phyloP scores from a whole-genome alignment of 2,113 vertebrate species.

The Bungarus multicinctus region DNA sequence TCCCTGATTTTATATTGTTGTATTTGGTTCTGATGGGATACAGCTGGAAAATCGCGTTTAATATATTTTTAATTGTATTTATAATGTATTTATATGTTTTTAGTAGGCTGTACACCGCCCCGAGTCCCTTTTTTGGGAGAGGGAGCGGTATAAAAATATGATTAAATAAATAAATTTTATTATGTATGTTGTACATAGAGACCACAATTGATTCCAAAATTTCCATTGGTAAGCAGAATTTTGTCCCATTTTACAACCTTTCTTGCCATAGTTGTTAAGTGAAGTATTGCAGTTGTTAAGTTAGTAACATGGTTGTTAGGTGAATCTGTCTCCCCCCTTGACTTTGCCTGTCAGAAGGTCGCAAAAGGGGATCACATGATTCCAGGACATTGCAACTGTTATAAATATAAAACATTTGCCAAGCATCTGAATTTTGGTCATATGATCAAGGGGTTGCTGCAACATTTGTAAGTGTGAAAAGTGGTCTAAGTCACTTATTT shows the following conservation, averaged over 20 bases:
- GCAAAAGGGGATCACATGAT: background rate
- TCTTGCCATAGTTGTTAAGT: background rate
- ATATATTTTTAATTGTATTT: too few relatives aligned
- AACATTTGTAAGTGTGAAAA: background rate
- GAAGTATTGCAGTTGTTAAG: background rate
- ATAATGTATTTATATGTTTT: too few relatives aligned
- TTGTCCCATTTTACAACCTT: background rate
- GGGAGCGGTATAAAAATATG: too few relatives aligned
- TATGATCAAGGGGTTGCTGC: background rate
- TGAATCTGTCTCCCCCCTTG: background rate
- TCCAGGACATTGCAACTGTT: background rate
- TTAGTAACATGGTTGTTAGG: background rate
- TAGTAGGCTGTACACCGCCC: too few relatives aligned
- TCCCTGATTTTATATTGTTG: too few relatives aligned
- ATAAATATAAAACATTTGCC: background rate
- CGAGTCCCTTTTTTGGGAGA: too few relatives aligned
- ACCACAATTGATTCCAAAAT: too few relatives aligned
- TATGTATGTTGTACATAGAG: too few relatives aligned
- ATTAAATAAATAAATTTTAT: too few relatives aligned
- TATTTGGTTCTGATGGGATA: too few relatives aligned
- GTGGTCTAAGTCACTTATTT: background rate
- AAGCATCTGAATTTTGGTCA: background rate
- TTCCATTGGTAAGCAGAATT: background rate
- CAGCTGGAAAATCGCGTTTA: too few relatives aligned
- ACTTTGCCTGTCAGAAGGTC: background rate